Conservation (phyloP, 2,888 invertebrate genomes). For the Byasa hedistus region DNA sequence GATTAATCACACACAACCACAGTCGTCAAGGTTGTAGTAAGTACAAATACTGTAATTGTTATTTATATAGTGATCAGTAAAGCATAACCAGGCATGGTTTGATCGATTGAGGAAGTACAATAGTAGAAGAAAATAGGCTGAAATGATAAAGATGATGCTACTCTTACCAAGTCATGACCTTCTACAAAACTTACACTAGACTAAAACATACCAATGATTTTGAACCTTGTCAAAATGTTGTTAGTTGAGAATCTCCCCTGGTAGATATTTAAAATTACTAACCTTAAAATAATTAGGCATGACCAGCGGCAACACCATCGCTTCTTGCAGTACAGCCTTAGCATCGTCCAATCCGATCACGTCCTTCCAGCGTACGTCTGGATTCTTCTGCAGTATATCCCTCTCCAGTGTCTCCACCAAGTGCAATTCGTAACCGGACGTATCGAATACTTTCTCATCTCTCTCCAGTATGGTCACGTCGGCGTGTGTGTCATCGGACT, state of each 20-base stretch:
- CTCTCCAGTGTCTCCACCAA: conserved; percentile 91
- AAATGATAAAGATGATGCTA: too few species aligned
- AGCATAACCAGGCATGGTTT: background rate
- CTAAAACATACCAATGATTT: too few species aligned
- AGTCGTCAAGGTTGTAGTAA: background rate
- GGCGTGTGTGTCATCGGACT: conserved; percentile 61
- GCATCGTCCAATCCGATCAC: conserved; percentile 87
- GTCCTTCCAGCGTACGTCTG: conserved; percentile 89
- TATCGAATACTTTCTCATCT: conserved; percentile 80
- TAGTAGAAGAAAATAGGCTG: too few species aligned
- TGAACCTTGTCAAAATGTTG: background rate
- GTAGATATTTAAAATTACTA: background rate
- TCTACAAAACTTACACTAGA: too few species aligned
- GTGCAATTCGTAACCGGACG: conserved; percentile 86
- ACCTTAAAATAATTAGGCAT: conserved; percentile 94
- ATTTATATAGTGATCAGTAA: background rate
- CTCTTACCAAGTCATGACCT: too few species aligned
- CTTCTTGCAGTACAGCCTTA: conserved; percentile 89
- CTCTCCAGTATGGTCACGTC: conserved; percentile 62
- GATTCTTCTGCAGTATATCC: conserved; percentile 90
- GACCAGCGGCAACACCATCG: conserved; percentile 90
- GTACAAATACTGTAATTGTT: background rate
- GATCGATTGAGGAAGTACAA: background rate
- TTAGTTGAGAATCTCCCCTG: background rate
- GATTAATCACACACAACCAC: background rate